Evolutionary conservation across 2,113 vertebrate genomes (phyloP).

Genomic region (Pluvianellus socialis): DNA sequence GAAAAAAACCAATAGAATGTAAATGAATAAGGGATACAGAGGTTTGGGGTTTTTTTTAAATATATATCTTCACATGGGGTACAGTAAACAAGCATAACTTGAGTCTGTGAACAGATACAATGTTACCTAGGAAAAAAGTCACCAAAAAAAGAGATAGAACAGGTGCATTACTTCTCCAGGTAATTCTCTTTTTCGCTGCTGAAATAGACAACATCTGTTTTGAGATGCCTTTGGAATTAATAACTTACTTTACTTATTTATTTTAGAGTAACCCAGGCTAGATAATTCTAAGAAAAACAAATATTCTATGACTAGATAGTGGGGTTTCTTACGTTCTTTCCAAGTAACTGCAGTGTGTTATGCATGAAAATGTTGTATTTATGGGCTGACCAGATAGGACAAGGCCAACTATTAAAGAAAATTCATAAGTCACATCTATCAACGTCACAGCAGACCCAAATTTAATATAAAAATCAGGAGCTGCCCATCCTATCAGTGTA

Average conservation of each 20-base stretch:
- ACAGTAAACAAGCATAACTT: not conserved
- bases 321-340: not conserved
- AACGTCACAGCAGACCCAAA: not conserved
- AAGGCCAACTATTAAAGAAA: not conserved
- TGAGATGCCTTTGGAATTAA: not conserved
- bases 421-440: not conserved
- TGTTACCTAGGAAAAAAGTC: not conserved
- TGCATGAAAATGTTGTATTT: not conserved
- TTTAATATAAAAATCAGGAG: not conserved
- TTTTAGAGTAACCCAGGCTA: not conserved
- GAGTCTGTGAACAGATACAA: not conserved
- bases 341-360: not conserved
- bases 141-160: not conserved
- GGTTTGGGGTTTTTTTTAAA: not conserved
- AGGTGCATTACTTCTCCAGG: not conserved
- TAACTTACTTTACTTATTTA: not conserved
- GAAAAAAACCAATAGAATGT: not conserved
- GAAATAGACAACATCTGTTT: not conserved
- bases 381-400: not conserved
- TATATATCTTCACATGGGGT: not conserved
- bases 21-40: not conserved
- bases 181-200: not conserved
- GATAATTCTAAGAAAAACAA: not conserved
- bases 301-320: accelerated
- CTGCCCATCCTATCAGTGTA: not conserved